Evolutionary conservation across 2,797 vertebrate species (phyloP), one percentile per base, ranked within the genome.

Genomic region (Epinephelus malabaricus): DNA sequence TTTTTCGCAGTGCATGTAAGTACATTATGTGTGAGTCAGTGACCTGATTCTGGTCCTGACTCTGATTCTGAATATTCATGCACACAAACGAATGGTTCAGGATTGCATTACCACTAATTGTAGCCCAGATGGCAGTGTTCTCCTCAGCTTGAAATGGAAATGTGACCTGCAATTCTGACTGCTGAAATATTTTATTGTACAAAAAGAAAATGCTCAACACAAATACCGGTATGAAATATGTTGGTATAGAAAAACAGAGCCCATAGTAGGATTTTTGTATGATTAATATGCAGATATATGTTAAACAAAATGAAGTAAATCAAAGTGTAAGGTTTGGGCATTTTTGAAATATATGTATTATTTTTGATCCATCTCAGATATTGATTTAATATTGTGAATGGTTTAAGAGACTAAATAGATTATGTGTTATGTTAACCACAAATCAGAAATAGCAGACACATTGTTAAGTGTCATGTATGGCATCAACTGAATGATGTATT

Each of bases 81-180:
- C 70, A 46, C 63, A 67, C 38, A 67, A 46, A 49, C 19, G 4
- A 60, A 49, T 18, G 25, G 45, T 4, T 64, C 3, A 34, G 45
- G 47, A 38, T 69, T 94, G 93, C 89, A 93, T 76, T 94, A 89
- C 88, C 88, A 70, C 67, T 73, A 65, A 53, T 82, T 82, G 75
- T 5, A 53, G 64, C 75, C 89, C 91, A 95, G 94, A 93, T 95
- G 94, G 92, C 93, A 94, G 92, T 93, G 90, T 95, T 94, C 88
- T 91, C 94, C 84, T 90, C 94, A 82, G 78, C 62, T 85, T 93
- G 86, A 72, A 80, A 79, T 60, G 49, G 64, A 79, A 84, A 84
- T 45, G 62, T 84, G 79, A 89, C 73, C 45, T 56, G 75, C 81
- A 60, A 23, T 68, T 81, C 47, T 82, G 78, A 77, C 79, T 81